Base-by-base conservation (phyloP, 2,113 vertebrate genomes). In the Pao palembangensis region DNA sequence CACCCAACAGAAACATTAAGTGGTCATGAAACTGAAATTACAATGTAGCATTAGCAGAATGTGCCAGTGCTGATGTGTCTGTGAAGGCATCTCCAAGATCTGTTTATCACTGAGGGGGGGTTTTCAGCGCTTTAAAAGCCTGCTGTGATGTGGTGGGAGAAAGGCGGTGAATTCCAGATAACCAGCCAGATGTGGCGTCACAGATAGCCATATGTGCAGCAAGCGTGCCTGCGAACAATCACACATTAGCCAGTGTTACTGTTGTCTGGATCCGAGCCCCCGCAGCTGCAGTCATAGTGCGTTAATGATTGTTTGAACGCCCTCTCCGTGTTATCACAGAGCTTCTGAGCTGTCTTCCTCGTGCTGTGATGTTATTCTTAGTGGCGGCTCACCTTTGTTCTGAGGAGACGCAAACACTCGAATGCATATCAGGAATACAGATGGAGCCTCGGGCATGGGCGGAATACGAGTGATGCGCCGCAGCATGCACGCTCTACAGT, bases 241-340 rank as follows among this genome's bases (percentile, higher is more conserved):
- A 55, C 55, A 21, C 55, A 42, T 58, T 13, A 28, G 63, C 48
- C 42, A 65, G 51, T 48, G n/a, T 50, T 17, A 46, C n/a, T 73
- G 43, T 62, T 62, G 66, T 75, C 69, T 71, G 65, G 63, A 50
- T 68, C 67, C 65, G 31, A 67, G 64, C 48, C 10, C 1, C 19
- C 20, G 13, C 55, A 65, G 34, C 41, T 16, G 55, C 58, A 14
- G 55, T 59, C 55, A 64, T 7, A 64, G 17, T 23, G 46, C 55
- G 50, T 50, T 77, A 77, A 80, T 71, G 62, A 77, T 51, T 74
- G 67, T 79, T 82, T 81, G 61, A 80, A 58, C 67, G 19, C 58
- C 15, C 34, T 8, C n/a, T 34, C 53, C 10, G 44, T 54, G 57
- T 76, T 60, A 76, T 72, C 73, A 28, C 51, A 0, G 1, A 61